Evolutionary conservation across 1,140 invertebrate species (phyloP).

Genomic region (Papilio dardanus): DNA sequence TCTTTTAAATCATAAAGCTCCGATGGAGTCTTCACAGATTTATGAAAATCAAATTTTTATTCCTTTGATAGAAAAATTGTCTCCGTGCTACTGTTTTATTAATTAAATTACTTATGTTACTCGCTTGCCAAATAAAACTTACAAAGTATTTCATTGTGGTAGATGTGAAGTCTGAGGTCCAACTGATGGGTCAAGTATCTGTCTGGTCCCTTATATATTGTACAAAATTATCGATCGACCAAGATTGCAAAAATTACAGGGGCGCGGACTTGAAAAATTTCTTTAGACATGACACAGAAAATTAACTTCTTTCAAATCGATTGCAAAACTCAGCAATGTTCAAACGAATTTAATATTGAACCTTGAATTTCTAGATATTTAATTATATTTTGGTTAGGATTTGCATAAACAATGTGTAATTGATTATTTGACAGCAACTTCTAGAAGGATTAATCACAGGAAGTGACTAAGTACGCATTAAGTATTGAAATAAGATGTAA

Average conservation of each 20-base stretch:
- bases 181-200: slow-evolving; percentile 48
- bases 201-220: slow-evolving; percentile 54
- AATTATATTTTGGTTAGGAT: background rate
- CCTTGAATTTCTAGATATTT: slow-evolving; percentile 1
- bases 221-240: slow-evolving; percentile 49
- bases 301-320: slow-evolving; percentile 16
- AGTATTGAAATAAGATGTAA: background rate
- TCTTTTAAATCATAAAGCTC: background rate
- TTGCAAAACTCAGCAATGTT: slow-evolving; percentile 1
- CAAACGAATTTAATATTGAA: background rate
- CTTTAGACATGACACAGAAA: slow-evolving; percentile 38
- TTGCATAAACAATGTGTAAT: background rate
- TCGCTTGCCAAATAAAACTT: slow-evolving; percentile 40
- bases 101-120: background rate
- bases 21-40: background rate
- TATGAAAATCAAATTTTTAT: background rate
- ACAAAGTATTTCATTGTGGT: slow-evolving; percentile 54
- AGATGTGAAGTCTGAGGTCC: slow-evolving; percentile 39
- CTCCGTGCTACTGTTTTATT: background rate
- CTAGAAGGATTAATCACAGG: background rate
- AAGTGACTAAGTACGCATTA: background rate
- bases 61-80: background rate
- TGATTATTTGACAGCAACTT: slow-evolving; percentile 14
- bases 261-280: slow-evolving; percentile 51
- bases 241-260: slow-evolving; percentile 44